Evolutionary conservation across 2,888 invertebrate genomes (phyloP).

Genomic region (Drosophila maculinotata): DNA sequence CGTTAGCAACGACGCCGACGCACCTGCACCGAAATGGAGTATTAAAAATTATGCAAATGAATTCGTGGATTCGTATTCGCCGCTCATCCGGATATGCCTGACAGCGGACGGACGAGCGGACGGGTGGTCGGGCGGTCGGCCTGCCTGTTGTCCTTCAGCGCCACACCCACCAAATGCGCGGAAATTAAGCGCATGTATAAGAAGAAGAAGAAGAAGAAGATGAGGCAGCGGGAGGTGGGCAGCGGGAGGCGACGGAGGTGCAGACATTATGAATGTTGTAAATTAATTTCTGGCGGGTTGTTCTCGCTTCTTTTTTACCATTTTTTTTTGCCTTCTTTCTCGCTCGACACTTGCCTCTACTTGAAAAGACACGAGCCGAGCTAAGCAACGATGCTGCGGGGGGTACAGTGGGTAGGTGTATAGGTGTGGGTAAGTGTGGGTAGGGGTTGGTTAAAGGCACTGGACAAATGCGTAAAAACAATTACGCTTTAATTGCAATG

Average conservation of each 20-base stretch:
- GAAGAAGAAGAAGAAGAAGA: slow-evolving; percentile 34
- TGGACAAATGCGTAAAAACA: slow-evolving; percentile 81
- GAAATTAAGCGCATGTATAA: slow-evolving; percentile 72
- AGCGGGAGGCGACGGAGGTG: slow-evolving; percentile 18
- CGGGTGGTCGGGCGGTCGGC: slow-evolving; percentile 1
- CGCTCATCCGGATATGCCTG: slow-evolving; percentile 45
- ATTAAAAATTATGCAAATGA: slow-evolving; percentile 85
- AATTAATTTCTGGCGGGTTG: slow-evolving; percentile 66
- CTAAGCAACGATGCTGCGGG: slow-evolving; percentile 46
- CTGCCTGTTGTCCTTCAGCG: slow-evolving; percentile 64
- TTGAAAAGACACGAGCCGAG: slow-evolving; percentile 72
- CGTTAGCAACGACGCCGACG: slow-evolving; percentile 64
- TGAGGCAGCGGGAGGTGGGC: not conserved
- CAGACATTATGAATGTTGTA: slow-evolving; percentile 77
- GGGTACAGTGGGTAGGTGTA: not conserved
- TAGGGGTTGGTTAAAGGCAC: slow-evolving; percentile 19
- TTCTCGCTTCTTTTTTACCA: slow-evolving; percentile 2
- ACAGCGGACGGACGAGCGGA: not conserved
- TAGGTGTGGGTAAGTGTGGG: too few relatives aligned
- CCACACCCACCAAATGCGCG: slow-evolving; percentile 68
- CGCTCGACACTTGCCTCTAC: slow-evolving; percentile 31
- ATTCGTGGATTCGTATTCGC: slow-evolving; percentile 78
- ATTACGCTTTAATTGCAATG: slow-evolving; percentile 84
- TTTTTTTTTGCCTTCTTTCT: slow-evolving; percentile 4
- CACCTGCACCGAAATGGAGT: slow-evolving; percentile 82